phyloP scores from a whole-genome alignment of 2,113 vertebrate species.

The Stegastes partitus region DNA sequence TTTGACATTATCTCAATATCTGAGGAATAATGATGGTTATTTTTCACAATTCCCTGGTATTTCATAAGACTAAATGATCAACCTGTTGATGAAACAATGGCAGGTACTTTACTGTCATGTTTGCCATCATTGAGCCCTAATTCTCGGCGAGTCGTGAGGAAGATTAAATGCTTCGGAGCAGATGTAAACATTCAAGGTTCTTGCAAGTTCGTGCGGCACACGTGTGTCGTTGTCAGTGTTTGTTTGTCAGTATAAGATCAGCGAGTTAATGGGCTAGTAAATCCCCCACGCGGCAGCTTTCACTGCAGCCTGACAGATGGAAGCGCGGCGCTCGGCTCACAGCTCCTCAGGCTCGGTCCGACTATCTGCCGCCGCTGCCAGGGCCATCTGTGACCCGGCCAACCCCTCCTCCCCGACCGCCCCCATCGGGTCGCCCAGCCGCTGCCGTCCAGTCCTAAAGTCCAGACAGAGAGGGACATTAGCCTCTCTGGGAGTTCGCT shows the following conservation, averaged over 20 bases:
- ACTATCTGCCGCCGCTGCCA: constrained; percentile 33
- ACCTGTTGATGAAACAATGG: neutral
- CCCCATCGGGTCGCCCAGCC: constrained; percentile 1
- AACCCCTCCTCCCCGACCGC: constrained; percentile 1
- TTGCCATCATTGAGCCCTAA: neutral
- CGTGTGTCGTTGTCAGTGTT: constrained; percentile 18
- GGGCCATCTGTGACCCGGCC: constrained; percentile 76
- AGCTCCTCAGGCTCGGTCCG: constrained; percentile 35
- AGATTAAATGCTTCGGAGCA: neutral
- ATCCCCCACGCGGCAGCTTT: constrained; percentile 70
- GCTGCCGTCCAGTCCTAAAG: constrained; percentile 5
- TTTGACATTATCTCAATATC: no score
- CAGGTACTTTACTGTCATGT: neutral
- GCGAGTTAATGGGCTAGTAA: constrained; percentile 72
- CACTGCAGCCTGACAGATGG: constrained; percentile 79
- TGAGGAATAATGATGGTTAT: no score
- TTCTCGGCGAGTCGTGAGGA: neutral
- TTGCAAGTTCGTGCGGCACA: neutral
- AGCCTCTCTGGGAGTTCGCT: constrained; percentile 23
- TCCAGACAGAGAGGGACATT: constrained; percentile 13
- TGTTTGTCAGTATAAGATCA: constrained; percentile 61
- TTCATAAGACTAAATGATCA: no score
- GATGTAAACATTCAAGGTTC: constrained; percentile 17
- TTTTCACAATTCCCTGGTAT: no score
- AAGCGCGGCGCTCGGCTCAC: constrained; percentile 36